Evolutionary conservation across 2,797 vertebrate genomes (phyloP), one percentile per base, ranked within the genome.

Genomic region (Acomys russatus): DNA sequence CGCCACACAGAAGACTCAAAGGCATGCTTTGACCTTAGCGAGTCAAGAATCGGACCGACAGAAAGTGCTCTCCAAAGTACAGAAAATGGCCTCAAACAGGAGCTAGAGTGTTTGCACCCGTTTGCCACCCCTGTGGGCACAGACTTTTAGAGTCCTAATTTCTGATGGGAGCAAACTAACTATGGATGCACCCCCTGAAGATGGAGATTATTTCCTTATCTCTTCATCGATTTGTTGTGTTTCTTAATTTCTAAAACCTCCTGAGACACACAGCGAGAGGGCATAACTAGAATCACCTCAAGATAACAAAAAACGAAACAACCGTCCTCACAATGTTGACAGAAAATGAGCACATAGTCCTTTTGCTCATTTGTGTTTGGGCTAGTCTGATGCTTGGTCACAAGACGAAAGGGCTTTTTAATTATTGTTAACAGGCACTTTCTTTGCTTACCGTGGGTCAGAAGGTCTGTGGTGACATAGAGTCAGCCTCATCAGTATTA

Each of bases 101-200:
- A 76, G 71, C 93, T n/a, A 76, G 0, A 88, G 86, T 23, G n/a
- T 30, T 18, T 64, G 82, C 96, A 91, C 86, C 90, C 94, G 91
- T 61, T 80, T 86, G 56, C 95, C 94, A 80, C 78, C 96, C 78
- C 71, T 64, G 61, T 80, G 63, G 87, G 77, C 70, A 92, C 44
- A 73, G 90, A 88, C 76, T 88, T 97, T 96, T 91, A 76, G 90
- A 92, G 93, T 56, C 92, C 94, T 96, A 63, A 95, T 92, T 97
- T 96, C 87, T 88, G 80, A 88, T 14, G 94, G 76, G 90, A 96
- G 61, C 66, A 91, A 85, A 70, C 20, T 38, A 64, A 22, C 63
- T 18, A 1, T 0, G 38, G 54, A 33, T 9, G 82, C 88, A 63
- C 90, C 82, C 22, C 7, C 84, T 7, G 66, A 38, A 54, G 3